Base-by-base conservation (phyloP, 1,140 invertebrate genomes). In the Drosophila tsacasi region DNA sequence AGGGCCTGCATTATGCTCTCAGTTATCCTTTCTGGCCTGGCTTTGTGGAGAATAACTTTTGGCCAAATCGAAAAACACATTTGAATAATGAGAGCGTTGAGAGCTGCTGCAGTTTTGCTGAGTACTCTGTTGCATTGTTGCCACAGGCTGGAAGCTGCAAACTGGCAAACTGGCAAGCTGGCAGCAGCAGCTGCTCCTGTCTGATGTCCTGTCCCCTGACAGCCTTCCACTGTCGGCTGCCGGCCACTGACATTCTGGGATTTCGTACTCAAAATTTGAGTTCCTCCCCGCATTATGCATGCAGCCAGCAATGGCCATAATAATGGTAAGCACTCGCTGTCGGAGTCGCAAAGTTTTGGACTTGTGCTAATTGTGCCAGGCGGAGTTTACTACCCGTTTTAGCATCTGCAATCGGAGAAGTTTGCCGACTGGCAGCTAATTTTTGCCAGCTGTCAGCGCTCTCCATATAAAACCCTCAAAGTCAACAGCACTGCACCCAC, bases 381-480 rank as follows among this genome's bases (percentile, higher is more conserved):
- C 46, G 76, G 72, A 87, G 54, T 63, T 62, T 52, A 19, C 17
- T 13, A 37, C 27, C 17, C n/a, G 39, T 39, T 42, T 60, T 39
- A n/a, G 46, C 42, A 58, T 58, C 55, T 21, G 39, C 46, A 39
- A 32, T 67, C 44, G 50, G 19, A 40, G 37, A 32, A 58, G 35
- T 40, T 37, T 47, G 55, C 39, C 61, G 52, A 49, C 58, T 78
- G 73, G 68, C 64, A 85, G 76, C 79, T 86, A 83, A 90, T 90
- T 89, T 91, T 86, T 79, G 86, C 72, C 79, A 76, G 69, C 82
- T 85, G 85, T 90, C 82, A 79, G 65, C 83, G 74, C 52, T 68
- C 65, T 55, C 52, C 69, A 69, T 72, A 82, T 91, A 91, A 90
- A 90, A 90, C 85, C 81, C 76, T 90, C 86, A 90, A 90, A 90